Percentiles rank a stretch among this genome's conserved stretches.
phyloP scores from a whole-genome alignment of 2,113 vertebrate species.

The Ornithorhynchus anatinus region DNA sequence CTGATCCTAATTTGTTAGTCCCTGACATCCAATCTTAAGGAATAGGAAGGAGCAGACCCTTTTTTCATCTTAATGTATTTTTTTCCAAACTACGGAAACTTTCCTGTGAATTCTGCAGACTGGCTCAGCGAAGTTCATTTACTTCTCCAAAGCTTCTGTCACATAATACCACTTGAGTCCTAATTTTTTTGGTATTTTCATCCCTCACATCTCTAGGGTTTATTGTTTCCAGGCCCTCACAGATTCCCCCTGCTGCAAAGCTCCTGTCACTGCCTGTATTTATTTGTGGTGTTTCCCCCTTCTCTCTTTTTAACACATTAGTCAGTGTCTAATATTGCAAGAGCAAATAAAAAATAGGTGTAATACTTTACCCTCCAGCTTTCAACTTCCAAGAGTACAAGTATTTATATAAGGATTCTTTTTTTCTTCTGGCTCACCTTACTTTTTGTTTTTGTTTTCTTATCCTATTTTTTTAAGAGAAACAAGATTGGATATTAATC shows the following conservation, averaged over 20 bases:
- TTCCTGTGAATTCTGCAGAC: not conserved
- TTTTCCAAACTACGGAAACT: not conserved
- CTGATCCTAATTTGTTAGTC: not conserved
- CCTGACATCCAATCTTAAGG: not conserved
- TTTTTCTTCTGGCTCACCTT: not conserved
- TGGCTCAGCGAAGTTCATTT: not conserved
- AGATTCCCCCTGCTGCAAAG: not conserved
- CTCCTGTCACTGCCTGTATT: not conserved
- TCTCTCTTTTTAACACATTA: slow-evolving; percentile 34
- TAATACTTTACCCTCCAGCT: slow-evolving; percentile 27
- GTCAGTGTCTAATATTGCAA: slow-evolving; percentile 23
- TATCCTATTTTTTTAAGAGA: no score
- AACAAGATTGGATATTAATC: no score
- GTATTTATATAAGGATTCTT: not conserved
- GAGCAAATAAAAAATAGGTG: slow-evolving; percentile 29
- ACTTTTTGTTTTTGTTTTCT: no score
- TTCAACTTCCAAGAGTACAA: slow-evolving; percentile 31
- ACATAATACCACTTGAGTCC: not conserved
- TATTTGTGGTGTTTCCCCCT: not conserved
- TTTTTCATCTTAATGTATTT: not conserved
- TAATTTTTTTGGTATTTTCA: not conserved
- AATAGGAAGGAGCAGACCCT: not conserved
- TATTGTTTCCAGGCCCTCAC: not conserved
- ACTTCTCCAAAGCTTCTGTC: not conserved
- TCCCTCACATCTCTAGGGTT: not conserved